A percentile compares a stretch with the other conserved stretches of the same genome.
Conservation (phyloP, 2,113 vertebrate species). For the Muscicapa adusta region DNA sequence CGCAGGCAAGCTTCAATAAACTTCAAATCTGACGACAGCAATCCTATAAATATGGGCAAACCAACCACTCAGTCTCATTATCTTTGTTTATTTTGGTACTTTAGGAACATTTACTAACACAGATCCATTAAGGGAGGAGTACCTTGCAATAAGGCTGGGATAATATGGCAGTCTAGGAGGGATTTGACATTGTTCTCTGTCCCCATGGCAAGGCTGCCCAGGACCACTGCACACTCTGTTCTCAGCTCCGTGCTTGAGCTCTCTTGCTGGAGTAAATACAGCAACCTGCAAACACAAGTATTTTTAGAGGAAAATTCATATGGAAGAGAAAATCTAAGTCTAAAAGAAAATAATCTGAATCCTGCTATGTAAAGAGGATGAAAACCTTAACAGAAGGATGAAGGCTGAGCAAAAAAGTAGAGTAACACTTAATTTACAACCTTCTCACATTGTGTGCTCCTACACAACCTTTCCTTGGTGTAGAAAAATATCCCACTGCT, state of each 20-base stretch:
- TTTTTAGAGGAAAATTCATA: background rate
- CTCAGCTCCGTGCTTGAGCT: constrained; percentile 88
- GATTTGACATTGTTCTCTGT: constrained; percentile 99
- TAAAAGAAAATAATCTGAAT: background rate
- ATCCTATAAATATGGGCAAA: constrained; percentile 73
- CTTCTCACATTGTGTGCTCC: background rate
- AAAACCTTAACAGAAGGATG: background rate
- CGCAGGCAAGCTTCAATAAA: constrained; percentile 97
- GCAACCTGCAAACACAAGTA: constrained; percentile 78
- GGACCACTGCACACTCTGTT: constrained; percentile 93
- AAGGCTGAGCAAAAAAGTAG: background rate
- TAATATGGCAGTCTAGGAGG: constrained; percentile 98
- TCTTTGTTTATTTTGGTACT: background rate
- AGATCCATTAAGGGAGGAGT: background rate
- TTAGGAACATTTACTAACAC: background rate
- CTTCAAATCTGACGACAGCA: constrained; percentile 88
- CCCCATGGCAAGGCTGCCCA: constrained; percentile 97
- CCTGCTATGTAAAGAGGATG: background rate
- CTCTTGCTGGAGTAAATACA: constrained; percentile 97
- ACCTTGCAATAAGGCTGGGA: constrained; percentile 98
- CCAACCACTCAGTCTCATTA: background rate
- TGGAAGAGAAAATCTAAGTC: background rate
- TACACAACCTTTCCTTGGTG: background rate
- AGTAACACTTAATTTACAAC: background rate
- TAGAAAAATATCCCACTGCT: background rate